Percentiles rank a stretch among this genome's conserved stretches.
Evolutionary conservation across 1,140 invertebrate species (phyloP).

Genomic region (Diplogasteroides magnus): DNA sequence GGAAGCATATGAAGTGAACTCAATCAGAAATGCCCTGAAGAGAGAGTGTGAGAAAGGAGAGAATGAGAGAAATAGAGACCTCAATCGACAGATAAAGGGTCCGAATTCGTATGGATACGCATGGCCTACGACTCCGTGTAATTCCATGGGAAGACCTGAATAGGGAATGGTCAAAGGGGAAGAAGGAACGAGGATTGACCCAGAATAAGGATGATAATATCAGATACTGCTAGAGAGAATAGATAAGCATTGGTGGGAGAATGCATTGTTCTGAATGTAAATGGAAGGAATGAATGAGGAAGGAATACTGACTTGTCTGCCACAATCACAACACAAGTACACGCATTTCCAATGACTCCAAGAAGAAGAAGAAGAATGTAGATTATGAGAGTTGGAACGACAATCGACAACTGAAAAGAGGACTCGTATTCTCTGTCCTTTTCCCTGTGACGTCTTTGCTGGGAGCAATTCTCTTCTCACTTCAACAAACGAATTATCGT

Average conservation of each 20-base stretch:
- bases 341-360: slow-evolving; percentile 73
- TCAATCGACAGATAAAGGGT: slow-evolving; percentile 45
- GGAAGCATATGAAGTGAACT: slow-evolving; percentile 67
- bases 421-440: slow-evolving; percentile 7
- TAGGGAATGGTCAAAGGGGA: neutral
- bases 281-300: too few species aligned
- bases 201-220: slow-evolving; percentile 72
- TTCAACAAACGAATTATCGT: slow-evolving; percentile 9
- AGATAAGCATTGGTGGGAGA: slow-evolving; percentile 84
- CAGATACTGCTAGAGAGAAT: slow-evolving; percentile 83
- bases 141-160: slow-evolving; percentile 49
- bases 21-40: slow-evolving; percentile 48
- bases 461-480: slow-evolving; percentile 7
- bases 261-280: too few species aligned
- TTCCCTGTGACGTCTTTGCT: neutral
- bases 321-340: slow-evolving; percentile 84
- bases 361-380: slow-evolving; percentile 27
- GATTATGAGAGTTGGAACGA: slow-evolving; percentile 44
- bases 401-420: slow-evolving; percentile 34
- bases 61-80: neutral
- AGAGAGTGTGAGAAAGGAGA: too few species aligned
- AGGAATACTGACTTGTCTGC: slow-evolving; percentile 80
- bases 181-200: slow-evolving; percentile 45
- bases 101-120: slow-evolving; percentile 47
- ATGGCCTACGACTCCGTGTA: slow-evolving; percentile 43